phyloP scores from a whole-genome alignment of 1,140 invertebrate genomes.

The Holcopasites calliopsidis region DNA sequence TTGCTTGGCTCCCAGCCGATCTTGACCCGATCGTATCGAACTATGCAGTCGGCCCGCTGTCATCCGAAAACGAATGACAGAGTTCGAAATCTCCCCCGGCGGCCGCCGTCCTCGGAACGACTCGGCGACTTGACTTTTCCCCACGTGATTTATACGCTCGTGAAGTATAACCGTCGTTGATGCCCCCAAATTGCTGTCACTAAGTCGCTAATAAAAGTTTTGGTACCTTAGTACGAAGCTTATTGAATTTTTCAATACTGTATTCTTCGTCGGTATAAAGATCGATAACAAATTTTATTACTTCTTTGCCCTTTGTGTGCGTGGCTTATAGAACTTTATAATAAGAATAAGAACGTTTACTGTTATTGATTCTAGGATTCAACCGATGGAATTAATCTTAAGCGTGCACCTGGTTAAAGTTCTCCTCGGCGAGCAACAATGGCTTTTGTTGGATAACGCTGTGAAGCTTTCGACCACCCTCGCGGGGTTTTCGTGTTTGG shows the following conservation, averaged over 20 bases:
- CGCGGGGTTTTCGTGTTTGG: constrained; percentile 71
- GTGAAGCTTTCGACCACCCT: constrained; percentile 60
- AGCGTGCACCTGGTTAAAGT: constrained; percentile 2
- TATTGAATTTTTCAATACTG: too few species aligned
- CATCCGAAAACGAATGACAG: constrained; percentile 66
- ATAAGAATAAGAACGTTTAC: not conserved
- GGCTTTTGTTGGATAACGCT: constrained; percentile 9
- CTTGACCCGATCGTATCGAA: constrained; percentile 72
- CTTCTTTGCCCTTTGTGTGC: too few species aligned
- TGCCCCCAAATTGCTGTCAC: not conserved
- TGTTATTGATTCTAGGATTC: not conserved
- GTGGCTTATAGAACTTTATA: too few species aligned
- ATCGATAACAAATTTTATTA: too few species aligned
- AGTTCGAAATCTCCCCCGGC: constrained; percentile 40
- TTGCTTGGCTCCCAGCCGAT: constrained; percentile 61
- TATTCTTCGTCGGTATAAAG: too few species aligned
- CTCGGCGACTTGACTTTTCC: constrained; percentile 59
- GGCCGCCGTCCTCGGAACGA: constrained; percentile 24
- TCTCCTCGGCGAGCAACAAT: not conserved
- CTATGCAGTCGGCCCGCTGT: constrained; percentile 55
- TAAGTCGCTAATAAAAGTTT: too few species aligned
- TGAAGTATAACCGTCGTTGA: not conserved
- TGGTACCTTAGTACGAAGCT: too few species aligned
- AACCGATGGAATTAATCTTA: constrained; percentile 11
- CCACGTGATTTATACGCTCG: constrained; percentile 41